These are phyloP conservation scores for Syncerus caffer DNA, from an alignment of 2,797 vertebrate species.

Conservation along the genomic window DNA sequence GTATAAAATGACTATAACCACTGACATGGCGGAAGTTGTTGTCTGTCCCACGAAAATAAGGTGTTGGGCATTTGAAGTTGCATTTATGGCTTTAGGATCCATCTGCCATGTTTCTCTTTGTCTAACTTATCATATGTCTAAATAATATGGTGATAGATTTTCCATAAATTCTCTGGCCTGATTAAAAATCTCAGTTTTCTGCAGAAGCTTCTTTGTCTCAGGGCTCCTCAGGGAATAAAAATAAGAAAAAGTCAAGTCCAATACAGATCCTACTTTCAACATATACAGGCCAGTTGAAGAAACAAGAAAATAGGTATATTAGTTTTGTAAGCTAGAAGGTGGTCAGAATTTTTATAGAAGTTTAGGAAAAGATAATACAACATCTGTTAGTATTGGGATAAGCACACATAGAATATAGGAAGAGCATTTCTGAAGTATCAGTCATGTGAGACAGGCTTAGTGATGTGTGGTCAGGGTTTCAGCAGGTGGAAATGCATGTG, in stretches of 20 bases:
- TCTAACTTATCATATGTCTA: background rate
- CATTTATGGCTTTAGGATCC: too few species aligned
- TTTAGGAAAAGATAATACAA: background rate
- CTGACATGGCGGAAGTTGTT: too few species aligned
- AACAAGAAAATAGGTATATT: background rate
- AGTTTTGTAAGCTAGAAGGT: background rate
- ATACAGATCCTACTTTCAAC: background rate
- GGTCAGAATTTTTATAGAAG: background rate
- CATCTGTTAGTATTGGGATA: background rate
- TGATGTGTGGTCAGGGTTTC: rapidly evolving
- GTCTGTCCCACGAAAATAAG: too few species aligned
- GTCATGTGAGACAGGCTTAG: rapidly evolving
- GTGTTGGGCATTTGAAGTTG: too few species aligned
- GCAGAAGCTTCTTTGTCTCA: background rate
- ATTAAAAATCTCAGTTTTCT: background rate
- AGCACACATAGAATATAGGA: background rate
- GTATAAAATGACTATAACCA: too few species aligned
- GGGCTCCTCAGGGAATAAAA: background rate
- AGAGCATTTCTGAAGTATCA: rapidly evolving
- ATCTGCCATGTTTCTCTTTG: too few species aligned
- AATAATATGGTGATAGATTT: background rate
- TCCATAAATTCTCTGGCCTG: background rate
- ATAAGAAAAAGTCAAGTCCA: background rate
- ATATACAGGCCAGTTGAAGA: background rate
- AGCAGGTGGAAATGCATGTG: background rate